Evolutionary conservation across 2,888 invertebrate species (phyloP).

Genomic region (Eledona agricola): DNA sequence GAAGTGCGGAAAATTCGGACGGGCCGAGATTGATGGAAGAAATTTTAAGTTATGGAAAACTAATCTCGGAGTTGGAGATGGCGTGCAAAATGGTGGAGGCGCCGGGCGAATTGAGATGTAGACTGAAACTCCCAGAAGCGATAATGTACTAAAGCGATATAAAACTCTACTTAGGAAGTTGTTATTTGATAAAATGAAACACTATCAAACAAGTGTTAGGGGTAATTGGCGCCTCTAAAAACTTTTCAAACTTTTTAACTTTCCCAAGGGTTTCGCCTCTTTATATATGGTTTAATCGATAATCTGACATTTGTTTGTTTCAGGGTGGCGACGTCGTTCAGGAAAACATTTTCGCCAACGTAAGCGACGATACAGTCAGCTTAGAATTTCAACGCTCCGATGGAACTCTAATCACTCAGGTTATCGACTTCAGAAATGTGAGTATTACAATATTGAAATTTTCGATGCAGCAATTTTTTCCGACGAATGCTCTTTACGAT

Average conservation of each 20-base stretch:
- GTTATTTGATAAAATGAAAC: constrained; percentile 43
- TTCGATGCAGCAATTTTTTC: neutral
- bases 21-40: constrained; percentile 2
- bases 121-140: constrained; percentile 31
- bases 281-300: constrained; percentile 21
- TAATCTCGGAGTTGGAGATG: too few relatives aligned
- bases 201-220: constrained; percentile 43
- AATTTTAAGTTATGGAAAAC: constrained; percentile 7
- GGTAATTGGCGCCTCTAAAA: constrained; percentile 40
- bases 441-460: constrained; percentile 58
- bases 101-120: constrained; percentile 6
- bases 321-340: constrained; percentile 94
- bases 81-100: too few relatives aligned
- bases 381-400: constrained; percentile 91
- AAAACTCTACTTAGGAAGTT: constrained; percentile 44
- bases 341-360: constrained; percentile 91
- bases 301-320: constrained; percentile 48
- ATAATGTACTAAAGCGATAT: constrained; percentile 44
- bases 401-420: constrained; percentile 89
- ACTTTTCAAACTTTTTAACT: constrained; percentile 27
- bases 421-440: constrained; percentile 95
- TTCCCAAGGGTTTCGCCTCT: constrained; percentile 13
- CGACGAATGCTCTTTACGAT: too few relatives aligned
- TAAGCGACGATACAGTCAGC: constrained; percentile 87
- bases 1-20: constrained; percentile 1